Conservation (phyloP, 53 echinoderm and acorn worm genomes). For the Pentamera pediparva region DNA sequence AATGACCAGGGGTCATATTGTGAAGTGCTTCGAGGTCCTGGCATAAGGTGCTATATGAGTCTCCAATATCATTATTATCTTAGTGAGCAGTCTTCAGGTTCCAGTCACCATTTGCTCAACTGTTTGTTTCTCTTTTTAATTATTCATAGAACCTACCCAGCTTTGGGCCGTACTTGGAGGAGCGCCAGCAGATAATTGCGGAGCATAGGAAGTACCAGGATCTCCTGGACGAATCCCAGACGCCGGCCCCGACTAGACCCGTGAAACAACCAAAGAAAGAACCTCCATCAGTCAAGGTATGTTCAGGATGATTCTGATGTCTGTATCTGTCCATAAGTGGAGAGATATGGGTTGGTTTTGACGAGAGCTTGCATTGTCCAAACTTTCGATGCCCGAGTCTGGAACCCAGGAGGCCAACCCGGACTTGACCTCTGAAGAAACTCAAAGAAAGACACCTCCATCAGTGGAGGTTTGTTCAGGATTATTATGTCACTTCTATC, state of each 20-base stretch:
- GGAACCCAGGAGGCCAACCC: too few relatives aligned
- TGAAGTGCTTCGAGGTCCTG: too few relatives aligned
- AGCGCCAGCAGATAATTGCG: slow-evolving; percentile 58
- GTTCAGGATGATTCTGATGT: too few relatives aligned
- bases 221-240: slow-evolving; percentile 41
- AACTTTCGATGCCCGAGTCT: too few relatives aligned
- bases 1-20: too few relatives aligned
- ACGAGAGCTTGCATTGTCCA: neutral
- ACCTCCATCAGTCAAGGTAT: slow-evolving; percentile 70
- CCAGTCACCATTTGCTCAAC: neutral
- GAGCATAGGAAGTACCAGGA: slow-evolving; percentile 56
- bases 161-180: slow-evolving; percentile 86
- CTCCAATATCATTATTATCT: too few relatives aligned
- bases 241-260: slow-evolving; percentile 41
- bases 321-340: neutral
- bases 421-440: too few relatives aligned
- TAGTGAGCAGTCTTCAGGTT: too few relatives aligned
- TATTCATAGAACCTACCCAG: slow-evolving; percentile 66
- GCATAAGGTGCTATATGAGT: too few relatives aligned
- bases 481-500: too few relatives aligned
- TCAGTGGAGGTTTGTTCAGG: too few relatives aligned
- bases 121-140: neutral
- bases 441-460: too few relatives aligned
- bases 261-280: slow-evolving; percentile 68
- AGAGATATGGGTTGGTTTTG: neutral